Conservation (phyloP, 2,888 invertebrate genomes). For the Parnassius apollo region DNA sequence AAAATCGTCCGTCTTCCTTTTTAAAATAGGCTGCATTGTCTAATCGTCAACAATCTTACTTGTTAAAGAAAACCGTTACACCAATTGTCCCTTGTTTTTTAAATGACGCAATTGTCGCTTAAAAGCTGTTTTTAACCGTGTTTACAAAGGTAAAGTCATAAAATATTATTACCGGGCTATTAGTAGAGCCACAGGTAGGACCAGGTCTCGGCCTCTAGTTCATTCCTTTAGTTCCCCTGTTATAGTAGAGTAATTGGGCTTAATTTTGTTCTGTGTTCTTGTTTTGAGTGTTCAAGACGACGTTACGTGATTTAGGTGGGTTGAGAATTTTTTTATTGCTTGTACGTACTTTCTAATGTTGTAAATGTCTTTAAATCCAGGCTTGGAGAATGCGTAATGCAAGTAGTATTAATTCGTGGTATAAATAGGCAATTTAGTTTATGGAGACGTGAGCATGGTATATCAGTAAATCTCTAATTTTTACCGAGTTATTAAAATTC, state of each 20-base stretch:
- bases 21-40: conserved; percentile 28
- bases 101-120: conserved; percentile 64
- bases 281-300: conserved; percentile 34
- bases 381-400: conserved; percentile 20
- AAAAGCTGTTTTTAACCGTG: conserved; percentile 65
- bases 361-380: conserved; percentile 8
- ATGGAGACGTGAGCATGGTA: conserved; percentile 14
- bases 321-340: conserved; percentile 16
- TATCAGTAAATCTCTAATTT: conserved; percentile 24
- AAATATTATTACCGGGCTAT: conserved; percentile 75
- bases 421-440: conserved; percentile 17
- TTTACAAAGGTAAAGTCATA: conserved; percentile 76
- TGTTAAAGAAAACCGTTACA: conserved; percentile 37
- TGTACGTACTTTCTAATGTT: conserved; percentile 15
- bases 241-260: conserved; percentile 66
- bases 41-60: background rate
- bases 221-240: conserved; percentile 56
- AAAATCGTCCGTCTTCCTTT: conserved; percentile 39
- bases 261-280: conserved; percentile 54
- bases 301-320: conserved; percentile 38
- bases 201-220: conserved; percentile 59
- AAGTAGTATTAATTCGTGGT: conserved; percentile 15
- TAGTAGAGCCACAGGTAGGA: conserved; percentile 74
- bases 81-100: conserved; percentile 46
- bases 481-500: conserved; percentile 22